These are phyloP conservation scores for Psophia crepitans DNA, from an alignment of 2,113 vertebrate genomes.

Conservation along the genomic window DNA sequence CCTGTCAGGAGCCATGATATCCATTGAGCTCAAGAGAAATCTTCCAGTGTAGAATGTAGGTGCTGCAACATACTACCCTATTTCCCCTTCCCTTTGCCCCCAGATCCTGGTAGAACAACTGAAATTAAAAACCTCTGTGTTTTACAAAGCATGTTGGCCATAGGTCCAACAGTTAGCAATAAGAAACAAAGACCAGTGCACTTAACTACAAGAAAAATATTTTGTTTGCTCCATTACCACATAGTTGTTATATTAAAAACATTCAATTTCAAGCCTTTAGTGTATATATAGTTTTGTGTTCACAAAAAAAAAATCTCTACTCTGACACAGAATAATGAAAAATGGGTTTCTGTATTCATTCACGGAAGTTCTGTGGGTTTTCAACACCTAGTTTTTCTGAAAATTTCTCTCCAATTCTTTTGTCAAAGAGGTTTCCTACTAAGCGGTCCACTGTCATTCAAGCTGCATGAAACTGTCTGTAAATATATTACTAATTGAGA, in stretches of 20 bases:
- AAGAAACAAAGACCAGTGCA: neutral
- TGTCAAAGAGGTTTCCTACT: neutral
- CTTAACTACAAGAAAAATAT: neutral
- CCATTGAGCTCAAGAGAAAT: neutral
- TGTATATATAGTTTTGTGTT: neutral
- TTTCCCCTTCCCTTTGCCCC: neutral
- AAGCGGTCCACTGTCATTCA: neutral
- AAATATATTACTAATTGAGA: slow-evolving; percentile 31
- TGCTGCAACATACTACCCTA: neutral
- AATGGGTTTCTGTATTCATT: neutral
- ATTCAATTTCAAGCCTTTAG: neutral
- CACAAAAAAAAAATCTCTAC: neutral
- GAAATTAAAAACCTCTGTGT: neutral
- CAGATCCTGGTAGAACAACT: neutral
- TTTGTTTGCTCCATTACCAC: neutral
- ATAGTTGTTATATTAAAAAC: neutral
- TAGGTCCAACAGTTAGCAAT: neutral
- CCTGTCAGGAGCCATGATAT: rapidly evolving
- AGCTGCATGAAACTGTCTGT: neutral
- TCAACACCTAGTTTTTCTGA: neutral
- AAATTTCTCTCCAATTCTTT: neutral
- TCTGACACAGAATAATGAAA: neutral
- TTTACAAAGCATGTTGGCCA: neutral
- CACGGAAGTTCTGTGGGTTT: neutral
- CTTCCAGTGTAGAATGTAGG: neutral